Evolutionary conservation across 2,888 invertebrate genomes (phyloP), one percentile per base, ranked within the genome.

Genomic region (Sympetrum striolatum): DNA sequence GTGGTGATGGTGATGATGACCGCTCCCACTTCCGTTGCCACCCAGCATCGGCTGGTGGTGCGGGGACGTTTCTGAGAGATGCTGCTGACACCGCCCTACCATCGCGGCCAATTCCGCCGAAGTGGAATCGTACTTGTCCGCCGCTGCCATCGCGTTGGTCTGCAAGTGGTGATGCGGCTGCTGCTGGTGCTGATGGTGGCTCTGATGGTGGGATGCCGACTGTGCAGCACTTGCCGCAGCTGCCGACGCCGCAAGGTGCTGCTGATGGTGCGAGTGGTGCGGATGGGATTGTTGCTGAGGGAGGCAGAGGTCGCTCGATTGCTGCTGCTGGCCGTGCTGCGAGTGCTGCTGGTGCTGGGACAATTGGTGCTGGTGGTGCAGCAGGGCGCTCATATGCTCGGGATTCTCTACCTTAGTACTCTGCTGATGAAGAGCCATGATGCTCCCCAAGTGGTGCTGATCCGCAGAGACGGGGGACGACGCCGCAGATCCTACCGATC

Each of bases 361-460:
- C 90, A 94, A 93, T 90, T 94, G 94, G 91, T 94, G 94, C 86
- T 95, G 80, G 95, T 95, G 94, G 90, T 97, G 97, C 91, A 97
- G 94, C 93, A 97, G 96, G 81, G 97, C 97, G 93, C 97, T 90
- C 91, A 91, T 91, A 94, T 90, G 97, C 95, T 93, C 97, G 14
- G 53, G 97, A 14, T 94, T 94, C 91, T 95, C 95, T 81, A 95
- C 93, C 92, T 95, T 95, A 91, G 95, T 94, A 12, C 37, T 37
- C 86, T 86, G 86, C 58, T 53, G 35, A 91, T 94, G 94, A 60
- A 95, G 93, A 81, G 93, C 94, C 91, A 94, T 92, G 91, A 92
- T 92, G 91, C 93, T 91, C 92, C 92, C 44, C 93, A 94, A 92
- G 86, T 92, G 92, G 90, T 91, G 92, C 2, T 90, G 86, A 79